Percentiles rank a stretch among this genome's conserved stretches.
Evolutionary conservation across 1,140 invertebrate genomes (phyloP).

Genomic region (Pararge aegeria): DNA sequence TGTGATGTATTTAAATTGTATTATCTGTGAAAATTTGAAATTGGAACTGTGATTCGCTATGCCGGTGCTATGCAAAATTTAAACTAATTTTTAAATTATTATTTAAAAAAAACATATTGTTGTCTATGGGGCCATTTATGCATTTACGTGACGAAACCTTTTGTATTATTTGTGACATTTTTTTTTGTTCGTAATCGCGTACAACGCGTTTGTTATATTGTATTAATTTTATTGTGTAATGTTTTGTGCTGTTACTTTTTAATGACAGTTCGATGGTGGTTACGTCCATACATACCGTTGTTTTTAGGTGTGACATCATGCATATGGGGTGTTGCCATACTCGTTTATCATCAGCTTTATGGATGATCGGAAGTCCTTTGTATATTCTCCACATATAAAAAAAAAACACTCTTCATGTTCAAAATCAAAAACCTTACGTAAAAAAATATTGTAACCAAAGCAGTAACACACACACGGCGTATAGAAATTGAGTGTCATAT

Average conservation of each 20-base stretch:
- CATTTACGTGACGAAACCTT: constrained; percentile 39
- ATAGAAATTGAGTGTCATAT: too few relatives aligned
- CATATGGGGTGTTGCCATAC: constrained; percentile 87
- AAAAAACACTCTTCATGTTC: too few relatives aligned
- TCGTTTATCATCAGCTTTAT: constrained; percentile 74
- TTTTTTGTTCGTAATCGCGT: constrained; percentile 52
- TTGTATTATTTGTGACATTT: constrained; percentile 69
- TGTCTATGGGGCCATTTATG: constrained; percentile 39
- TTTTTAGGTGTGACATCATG: constrained; percentile 85
- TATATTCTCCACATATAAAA: background rate
- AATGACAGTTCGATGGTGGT: constrained; percentile 69
- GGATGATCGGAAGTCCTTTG: constrained; percentile 36
- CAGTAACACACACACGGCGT: too few relatives aligned
- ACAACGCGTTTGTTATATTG: constrained; percentile 42
- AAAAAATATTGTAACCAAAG: too few relatives aligned
- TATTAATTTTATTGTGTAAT: constrained; percentile 37
- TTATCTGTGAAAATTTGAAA: constrained; percentile 50
- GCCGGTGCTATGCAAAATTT: constrained; percentile 37
- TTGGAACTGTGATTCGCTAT: constrained; percentile 64
- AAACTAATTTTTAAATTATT: constrained; percentile 29
- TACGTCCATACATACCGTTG: constrained; percentile 80
- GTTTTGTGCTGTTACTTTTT: constrained; percentile 52
- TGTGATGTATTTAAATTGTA: constrained; percentile 31
- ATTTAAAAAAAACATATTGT: constrained; percentile 14
- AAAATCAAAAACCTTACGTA: too few relatives aligned